Evolutionary conservation across 2,888 invertebrate species (phyloP).

Genomic region (Eupithecia subfuscata): DNA sequence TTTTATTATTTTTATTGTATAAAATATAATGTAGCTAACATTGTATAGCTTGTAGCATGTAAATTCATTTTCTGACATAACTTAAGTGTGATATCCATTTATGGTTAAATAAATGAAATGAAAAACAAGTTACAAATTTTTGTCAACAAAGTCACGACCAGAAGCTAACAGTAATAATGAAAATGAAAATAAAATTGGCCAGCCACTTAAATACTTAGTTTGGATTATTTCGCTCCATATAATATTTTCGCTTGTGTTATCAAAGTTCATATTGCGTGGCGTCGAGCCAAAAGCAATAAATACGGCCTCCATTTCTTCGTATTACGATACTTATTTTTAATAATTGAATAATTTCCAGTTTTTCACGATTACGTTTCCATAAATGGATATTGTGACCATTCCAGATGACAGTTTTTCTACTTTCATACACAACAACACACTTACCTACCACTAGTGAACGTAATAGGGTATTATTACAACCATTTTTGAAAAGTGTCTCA

Average conservation of each 20-base stretch:
- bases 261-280: slow-evolving; percentile 35
- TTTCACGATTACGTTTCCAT: slow-evolving; percentile 30
- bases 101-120: too few species aligned
- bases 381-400: neutral
- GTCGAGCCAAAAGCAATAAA: slow-evolving; percentile 41
- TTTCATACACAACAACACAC: neutral
- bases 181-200: slow-evolving; percentile 2
- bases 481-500: too few species aligned
- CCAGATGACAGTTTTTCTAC: neutral
- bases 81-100: too few species aligned
- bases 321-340: slow-evolving; percentile 43
- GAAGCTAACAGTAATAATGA: neutral
- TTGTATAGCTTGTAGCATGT: too few species aligned
- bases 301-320: slow-evolving; percentile 32
- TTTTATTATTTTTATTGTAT: too few species aligned
- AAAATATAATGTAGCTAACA: too few species aligned
- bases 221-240: slow-evolving; percentile 11
- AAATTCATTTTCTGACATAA: too few species aligned
- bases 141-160: neutral
- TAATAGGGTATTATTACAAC: too few species aligned
- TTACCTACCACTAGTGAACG: too few species aligned
- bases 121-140: neutral
- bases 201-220: slow-evolving; percentile 8
- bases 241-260: slow-evolving; percentile 31
- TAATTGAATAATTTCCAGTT: slow-evolving; percentile 42